These are phyloP conservation scores for Canis aureus DNA, from an alignment of 2,113 vertebrate species.

Conservation along the genomic window DNA sequence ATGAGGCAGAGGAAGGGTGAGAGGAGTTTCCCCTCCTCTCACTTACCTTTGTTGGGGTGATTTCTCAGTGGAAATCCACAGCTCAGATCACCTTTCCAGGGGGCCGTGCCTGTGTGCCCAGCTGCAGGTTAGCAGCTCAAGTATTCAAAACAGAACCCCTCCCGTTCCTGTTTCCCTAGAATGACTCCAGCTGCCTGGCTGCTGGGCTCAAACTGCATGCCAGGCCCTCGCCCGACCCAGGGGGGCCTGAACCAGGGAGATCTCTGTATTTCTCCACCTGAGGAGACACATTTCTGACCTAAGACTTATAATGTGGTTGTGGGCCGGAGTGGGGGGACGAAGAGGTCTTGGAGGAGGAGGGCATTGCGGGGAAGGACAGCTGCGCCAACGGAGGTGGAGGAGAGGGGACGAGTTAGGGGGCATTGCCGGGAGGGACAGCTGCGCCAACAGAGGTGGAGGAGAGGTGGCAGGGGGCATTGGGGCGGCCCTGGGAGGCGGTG, in stretches of 20 bases:
- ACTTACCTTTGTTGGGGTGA: not conserved
- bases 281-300: not conserved
- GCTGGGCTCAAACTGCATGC: not conserved
- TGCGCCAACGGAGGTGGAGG: not conserved
- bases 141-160: not conserved
- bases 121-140: not conserved
- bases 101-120: not conserved
- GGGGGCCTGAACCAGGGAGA: not conserved
- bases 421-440: not conserved
- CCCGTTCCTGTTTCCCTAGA: not conserved
- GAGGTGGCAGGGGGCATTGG: not conserved
- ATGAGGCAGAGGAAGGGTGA: not conserved
- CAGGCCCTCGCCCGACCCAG: not conserved
- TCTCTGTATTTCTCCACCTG: not conserved
- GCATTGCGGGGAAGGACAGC: not conserved
- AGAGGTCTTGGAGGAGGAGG: too few relatives aligned
- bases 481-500: not conserved
- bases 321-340: accelerated
- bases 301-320: not conserved
- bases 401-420: not conserved
- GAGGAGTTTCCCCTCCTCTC: not conserved
- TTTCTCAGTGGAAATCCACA: not conserved
- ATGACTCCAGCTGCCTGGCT: not conserved
- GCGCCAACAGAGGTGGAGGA: not conserved
- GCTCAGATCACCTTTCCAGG: not conserved